Base-by-base conservation (phyloP, 2,113 vertebrate species). In the Ellobius talpinus region DNA sequence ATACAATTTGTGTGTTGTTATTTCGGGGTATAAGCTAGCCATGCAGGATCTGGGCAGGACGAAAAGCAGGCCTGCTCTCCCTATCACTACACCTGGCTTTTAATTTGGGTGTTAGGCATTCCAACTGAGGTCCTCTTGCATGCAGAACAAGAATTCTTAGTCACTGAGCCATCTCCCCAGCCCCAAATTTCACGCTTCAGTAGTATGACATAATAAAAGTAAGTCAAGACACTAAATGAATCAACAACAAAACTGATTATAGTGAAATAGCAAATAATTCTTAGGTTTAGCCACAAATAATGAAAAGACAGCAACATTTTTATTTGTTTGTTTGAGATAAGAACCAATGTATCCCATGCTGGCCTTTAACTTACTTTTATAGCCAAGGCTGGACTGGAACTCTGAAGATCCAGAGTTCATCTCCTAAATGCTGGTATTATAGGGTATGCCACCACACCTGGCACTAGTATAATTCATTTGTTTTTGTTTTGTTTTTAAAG, bases 231-330 rank as follows among this genome's bases (percentile, higher is more conserved):
- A 81, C 52, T 7, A 89, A 96, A 33, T 82, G 23, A 94, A 90
- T 94, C 93, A 96, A 96, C 42, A 39, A 73, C 33, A 81, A 81
- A 94, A 82, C 58, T 96, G 73, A 26, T 77, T 78, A 63, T 29
- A 81, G 26, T n/a, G 19, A 95, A 88, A 81, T 93, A 58, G 13
- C 68, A 93, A 6, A 45, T 24, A 93, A n/a, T 42, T 96, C 11
- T 96, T 72, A 94, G n/a, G 72, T 92, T 81, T 92, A 42, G 86
- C 86, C 90, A 91, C 79, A 9, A 90, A 58, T 19, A 42, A 4
- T 55, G 19, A 19, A 85, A 94, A 92, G 45, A 74, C 1, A 94
- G 10, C 39, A 96, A 42, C 61, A 17, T 58, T 89, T 74, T 61
- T 58, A 21, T 87, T 87, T 58, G 33, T 87, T 87, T 47, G 63